Base-by-base conservation (phyloP, 2,888 invertebrate species). In the Epinotia nisella region DNA sequence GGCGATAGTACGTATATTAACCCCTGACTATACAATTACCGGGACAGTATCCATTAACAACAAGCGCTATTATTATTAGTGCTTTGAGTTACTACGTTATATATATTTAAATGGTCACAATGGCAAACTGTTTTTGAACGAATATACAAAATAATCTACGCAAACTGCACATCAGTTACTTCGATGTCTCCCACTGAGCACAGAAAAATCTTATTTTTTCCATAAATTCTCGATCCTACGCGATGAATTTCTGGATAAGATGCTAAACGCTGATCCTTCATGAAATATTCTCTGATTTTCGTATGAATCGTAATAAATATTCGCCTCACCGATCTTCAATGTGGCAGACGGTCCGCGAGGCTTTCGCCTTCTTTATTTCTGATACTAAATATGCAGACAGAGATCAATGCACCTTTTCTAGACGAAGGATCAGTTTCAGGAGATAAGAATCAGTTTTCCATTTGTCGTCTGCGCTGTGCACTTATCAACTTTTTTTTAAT, bases 321-420 rank as follows among this genome's bases (percentile, higher is more conserved):
- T 56, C 70, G 64, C 21, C 62, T 64, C 64, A 24, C 49, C 58
- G 58, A 15, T 58, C 64, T 35, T 39, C 49, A 65, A 66, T 55
- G 60, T 55, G 71, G 45, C 60, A 67, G 66, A 71, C 66, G 71
- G 24, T 24, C 55, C 55, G 45, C 11, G 24, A 19, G 39, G 17
- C 21, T 56, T 62, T 58, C 41, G 62, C 29, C 17, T 17, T 62
- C 29, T n/a, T 60, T 62, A 49, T 62, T 49, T 64, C 70, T 62
- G 62, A 45, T 70, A 35, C 24, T 58, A 62, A 64, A 51, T 64
- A 53, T 71, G 65, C 71, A 71, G 71, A 71, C 65, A 51, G 51
- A 21, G 60, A 55, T 61, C 66, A 71, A 35, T 71, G 66, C 13
- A 45, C 71, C 56, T n/a, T 41, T 70, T 24, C 60, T 53, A 49